These are phyloP conservation scores for Alca torda DNA, from an alignment of 2,797 vertebrate genomes.

Conservation along the genomic window DNA sequence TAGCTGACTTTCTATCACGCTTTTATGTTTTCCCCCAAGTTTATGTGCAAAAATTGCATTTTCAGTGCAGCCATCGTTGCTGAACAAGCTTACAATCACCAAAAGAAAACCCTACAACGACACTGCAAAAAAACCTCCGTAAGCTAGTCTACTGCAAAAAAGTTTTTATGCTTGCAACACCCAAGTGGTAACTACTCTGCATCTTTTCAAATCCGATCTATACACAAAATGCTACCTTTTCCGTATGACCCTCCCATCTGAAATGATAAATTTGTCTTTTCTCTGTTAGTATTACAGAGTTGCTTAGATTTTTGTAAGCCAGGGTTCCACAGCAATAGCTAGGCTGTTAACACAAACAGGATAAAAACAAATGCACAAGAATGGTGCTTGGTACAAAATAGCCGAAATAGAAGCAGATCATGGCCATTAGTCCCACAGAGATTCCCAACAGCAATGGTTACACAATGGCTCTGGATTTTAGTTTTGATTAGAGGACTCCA, in stretches of 20 bases:
- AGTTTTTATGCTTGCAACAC: not conserved
- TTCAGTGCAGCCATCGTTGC: not conserved
- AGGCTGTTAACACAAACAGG: not conserved
- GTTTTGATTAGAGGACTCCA: not conserved
- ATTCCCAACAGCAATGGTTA: not conserved
- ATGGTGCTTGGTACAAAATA: not conserved
- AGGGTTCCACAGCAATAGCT: not conserved
- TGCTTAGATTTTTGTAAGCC: not conserved
- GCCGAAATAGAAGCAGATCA: not conserved
- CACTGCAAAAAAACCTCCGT: fast-evolving
- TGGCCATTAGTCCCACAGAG: not conserved
- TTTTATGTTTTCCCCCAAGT: not conserved
- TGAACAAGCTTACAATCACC: not conserved
- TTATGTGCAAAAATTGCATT: not conserved
- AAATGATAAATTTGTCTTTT: not conserved
- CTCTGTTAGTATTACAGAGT: not conserved
- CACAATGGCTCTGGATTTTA: not conserved
- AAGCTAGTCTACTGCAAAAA: not conserved
- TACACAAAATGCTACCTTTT: not conserved
- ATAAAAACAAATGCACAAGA: fast-evolving
- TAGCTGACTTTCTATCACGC: not conserved
- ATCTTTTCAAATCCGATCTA: not conserved
- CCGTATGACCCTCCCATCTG: not conserved
- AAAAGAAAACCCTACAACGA: not conserved
- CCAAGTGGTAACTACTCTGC: not conserved